phyloP scores from a whole-genome alignment of 2,888 invertebrate genomes.

The Cyclophora punctaria region DNA sequence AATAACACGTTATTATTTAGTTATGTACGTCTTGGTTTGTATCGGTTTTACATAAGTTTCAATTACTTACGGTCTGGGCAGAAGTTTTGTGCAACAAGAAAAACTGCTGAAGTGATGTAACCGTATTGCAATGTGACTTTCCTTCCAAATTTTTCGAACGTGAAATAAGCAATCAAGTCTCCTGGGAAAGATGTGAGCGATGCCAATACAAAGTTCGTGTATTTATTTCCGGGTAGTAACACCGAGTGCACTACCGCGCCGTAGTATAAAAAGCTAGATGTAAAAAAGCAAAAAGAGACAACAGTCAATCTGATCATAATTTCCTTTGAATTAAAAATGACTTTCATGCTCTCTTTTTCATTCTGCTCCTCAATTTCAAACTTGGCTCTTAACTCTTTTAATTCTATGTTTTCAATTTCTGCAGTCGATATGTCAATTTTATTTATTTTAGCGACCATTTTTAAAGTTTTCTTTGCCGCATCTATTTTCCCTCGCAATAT shows the following conservation, averaged over 20 bases:
- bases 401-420: conserved; percentile 40
- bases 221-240: conserved; percentile 53
- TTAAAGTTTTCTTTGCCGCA: conserved; percentile 43
- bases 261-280: conserved; percentile 55
- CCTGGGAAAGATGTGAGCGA: conserved; percentile 54
- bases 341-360: conserved; percentile 42
- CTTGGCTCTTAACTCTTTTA: conserved; percentile 37
- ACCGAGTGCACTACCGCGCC: conserved; percentile 49
- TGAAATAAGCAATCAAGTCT: conserved; percentile 43
- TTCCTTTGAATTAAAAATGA: conserved; percentile 46
- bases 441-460: conserved; percentile 38
- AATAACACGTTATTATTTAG: neutral
- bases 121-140: conserved; percentile 44
- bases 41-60: no score
- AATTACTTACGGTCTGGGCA: conserved; percentile 24
- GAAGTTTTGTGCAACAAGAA: conserved; percentile 44
- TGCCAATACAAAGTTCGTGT: conserved; percentile 48
- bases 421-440: conserved; percentile 33
- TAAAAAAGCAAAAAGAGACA: conserved; percentile 47
- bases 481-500: conserved; percentile 43
- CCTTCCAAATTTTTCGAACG: conserved; percentile 48
- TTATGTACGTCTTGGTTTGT: conserved; percentile 33
- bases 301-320: conserved; percentile 48
- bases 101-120: conserved; percentile 40
- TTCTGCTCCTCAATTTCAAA: conserved; percentile 44